Conservation (phyloP, 35 echinoderm and acorn worm species). For the Ophiothrix spiculata region DNA sequence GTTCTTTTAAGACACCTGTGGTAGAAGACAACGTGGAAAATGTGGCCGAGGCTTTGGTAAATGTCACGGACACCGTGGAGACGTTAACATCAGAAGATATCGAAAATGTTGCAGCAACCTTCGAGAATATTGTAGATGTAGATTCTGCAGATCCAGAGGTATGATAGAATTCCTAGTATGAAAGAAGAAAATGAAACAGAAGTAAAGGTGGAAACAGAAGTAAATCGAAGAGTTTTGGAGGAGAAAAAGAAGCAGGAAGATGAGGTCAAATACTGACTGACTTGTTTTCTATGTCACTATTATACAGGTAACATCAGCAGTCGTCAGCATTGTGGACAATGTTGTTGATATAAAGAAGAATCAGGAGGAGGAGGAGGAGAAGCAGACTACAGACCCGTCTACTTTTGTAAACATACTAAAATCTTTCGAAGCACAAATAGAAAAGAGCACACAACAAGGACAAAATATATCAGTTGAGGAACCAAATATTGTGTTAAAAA, state of each 20-base stretch:
- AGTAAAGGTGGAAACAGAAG: too few relatives aligned
- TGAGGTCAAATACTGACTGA: too few relatives aligned
- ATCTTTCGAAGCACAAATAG: not conserved
- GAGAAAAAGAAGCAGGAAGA: too few relatives aligned
- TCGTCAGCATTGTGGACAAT: not conserved
- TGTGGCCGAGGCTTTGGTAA: not conserved
- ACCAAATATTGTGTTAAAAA: not conserved
- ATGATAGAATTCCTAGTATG: too few relatives aligned
- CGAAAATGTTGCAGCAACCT: not conserved
- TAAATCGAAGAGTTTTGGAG: too few relatives aligned
- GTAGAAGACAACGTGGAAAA: not conserved
- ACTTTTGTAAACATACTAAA: not conserved
- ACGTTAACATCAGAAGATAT: not conserved
- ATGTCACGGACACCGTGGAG: not conserved
- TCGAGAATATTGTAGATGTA: not conserved
- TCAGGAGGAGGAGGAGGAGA: too few relatives aligned
- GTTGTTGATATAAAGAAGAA: too few relatives aligned
- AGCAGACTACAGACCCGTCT: too few relatives aligned
- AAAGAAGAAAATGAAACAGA: too few relatives aligned
- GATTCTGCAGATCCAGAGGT: not conserved
- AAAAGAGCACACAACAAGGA: not conserved
- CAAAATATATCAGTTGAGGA: not conserved
- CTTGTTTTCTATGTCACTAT: too few relatives aligned
- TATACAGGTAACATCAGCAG: not conserved
- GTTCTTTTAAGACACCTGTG: not conserved